Evolutionary conservation across 2,113 vertebrate genomes (phyloP), one percentile per base, ranked within the genome.

Genomic region (Cololabis saira): DNA sequence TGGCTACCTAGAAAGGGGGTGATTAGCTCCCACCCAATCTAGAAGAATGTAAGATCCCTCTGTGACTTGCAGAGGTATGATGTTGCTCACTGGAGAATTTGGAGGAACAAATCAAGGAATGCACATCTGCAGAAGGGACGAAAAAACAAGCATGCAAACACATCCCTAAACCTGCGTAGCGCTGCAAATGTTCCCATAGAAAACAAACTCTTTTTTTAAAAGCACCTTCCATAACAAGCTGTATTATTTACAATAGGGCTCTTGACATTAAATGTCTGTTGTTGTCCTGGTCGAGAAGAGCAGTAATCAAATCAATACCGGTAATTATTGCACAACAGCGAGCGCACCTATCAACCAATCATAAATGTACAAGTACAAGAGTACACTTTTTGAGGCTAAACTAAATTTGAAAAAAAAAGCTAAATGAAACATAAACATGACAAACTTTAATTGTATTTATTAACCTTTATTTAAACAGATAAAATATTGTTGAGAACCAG

Each of bases 21-120:
- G 33, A 37, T 7, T 37, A 9, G 33, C 33, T 37, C 33, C 33
- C 33, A 37, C 6, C 10, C 33, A 37, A 37, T 37, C 10, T 37
- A 9, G 33, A 37, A 7, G 10, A 37, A 37, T 11, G n/a, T 10
- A 16, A 17, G n/a, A 17, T 15, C 17, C n/a, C 8, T n/a, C 45
- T 18, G 44, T 17, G 16, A 17, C 44, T 8, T 47, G 45, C 11
- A 4, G 16, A 17, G 2, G 2, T 17, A 72, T 2, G 12, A 49
- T 16, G 24, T 51, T 37, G 43, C 3, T 24, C 45, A 53, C 30
- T 10, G 12, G 33, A 60, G 21, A 56, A 70, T 67, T 80, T 61
- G 33, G 9, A 16, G 40, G 62, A n/a, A n/a, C 27, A 67, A 74
- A 56, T 71, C 19, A 42, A 41, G 22, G 54, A 78, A 68, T 74